Base-by-base conservation (phyloP, 2,888 invertebrate species). In the Anthophora plumipes region DNA sequence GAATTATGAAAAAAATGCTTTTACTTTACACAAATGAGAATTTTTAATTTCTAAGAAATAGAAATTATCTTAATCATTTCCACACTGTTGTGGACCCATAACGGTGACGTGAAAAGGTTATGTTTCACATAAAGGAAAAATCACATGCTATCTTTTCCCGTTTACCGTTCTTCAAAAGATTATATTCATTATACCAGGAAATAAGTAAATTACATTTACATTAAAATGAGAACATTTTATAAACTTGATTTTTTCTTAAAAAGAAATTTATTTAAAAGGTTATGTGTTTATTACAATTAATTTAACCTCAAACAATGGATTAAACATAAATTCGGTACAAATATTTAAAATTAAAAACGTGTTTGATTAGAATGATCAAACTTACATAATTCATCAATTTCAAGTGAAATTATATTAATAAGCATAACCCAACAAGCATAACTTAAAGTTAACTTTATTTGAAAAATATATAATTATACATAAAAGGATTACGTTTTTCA, bases 381-480 rank as follows among this genome's bases (percentile, higher is more conserved):
- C 11, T 46, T 6, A 14, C 17, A 46, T 31, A 31, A 31, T 4
- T 3, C 4, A 4, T 31, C 1, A 4, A 3, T 31, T 31, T 31
- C 31, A 4, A 31, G 31, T 31, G 4, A 31, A 31, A 14, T 31
- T 17, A 31, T 55, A 25, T 55, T 25, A 20, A 59, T 22, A 41
- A 59, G 39, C 17, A 14, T 52, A 71, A 31, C 7, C 12, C 17
- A 25, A 70, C 41, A 43, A 22, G 22, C 14, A 11, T 55, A 67
- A 31, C 8, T 41, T 20, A 48, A 39, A 41, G 22, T 59, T 12
- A 20, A 1, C 63, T 69, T 74, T 61, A 68, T 78, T 75, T 39
- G 20, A 1, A 59, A 46, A 70, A 66, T 61, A 48, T 31, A 43
- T 22, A 48, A 25, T 14, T 31, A 7, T 68, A 41, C 59, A 63